Evolutionary conservation across 2,113 vertebrate species (phyloP).

Genomic region (Prolemur simus): DNA sequence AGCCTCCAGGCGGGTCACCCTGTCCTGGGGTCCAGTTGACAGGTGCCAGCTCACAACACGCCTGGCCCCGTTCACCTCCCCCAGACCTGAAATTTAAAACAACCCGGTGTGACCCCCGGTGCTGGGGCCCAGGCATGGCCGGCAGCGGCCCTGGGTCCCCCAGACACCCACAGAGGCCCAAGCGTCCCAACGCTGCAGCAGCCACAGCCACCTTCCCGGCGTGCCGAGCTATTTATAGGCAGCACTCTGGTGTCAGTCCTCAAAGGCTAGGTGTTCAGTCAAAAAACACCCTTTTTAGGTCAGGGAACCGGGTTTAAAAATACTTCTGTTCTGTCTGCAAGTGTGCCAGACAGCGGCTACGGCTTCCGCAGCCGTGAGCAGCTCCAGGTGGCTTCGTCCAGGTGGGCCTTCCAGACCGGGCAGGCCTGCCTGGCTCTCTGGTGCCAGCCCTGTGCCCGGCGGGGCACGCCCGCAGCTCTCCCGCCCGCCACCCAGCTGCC

Average conservation of each 20-base stretch:
- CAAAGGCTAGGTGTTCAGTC: not conserved
- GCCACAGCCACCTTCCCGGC: not conserved
- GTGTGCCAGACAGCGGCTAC: not conserved
- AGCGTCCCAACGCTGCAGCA: not conserved
- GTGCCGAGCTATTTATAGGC: not conserved
- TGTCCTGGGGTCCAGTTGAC: no score
- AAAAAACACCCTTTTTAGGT: conserved; percentile 21
- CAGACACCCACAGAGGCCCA: not conserved
- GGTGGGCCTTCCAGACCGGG: no score
- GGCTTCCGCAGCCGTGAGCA: not conserved
- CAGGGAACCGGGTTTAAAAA: conserved; percentile 41
- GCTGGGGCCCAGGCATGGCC: not conserved
- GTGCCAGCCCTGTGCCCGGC: no score
- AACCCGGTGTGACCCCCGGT: accelerated
- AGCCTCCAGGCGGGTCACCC: no score
- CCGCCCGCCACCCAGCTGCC: accelerated
- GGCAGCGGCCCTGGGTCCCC: no score
- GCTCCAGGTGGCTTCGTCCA: not conserved
- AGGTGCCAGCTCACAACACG: not conserved
- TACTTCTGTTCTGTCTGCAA: not conserved
- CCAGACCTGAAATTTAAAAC: not conserved
- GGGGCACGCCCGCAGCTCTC: not conserved
- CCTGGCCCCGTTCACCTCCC: not conserved
- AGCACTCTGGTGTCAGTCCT: not conserved
- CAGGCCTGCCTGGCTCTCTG: not conserved